Evolutionary conservation across 2,113 vertebrate genomes (phyloP), one percentile per base, ranked within the genome.

Genomic region (Phyllopteryx taeniolatus): DNA sequence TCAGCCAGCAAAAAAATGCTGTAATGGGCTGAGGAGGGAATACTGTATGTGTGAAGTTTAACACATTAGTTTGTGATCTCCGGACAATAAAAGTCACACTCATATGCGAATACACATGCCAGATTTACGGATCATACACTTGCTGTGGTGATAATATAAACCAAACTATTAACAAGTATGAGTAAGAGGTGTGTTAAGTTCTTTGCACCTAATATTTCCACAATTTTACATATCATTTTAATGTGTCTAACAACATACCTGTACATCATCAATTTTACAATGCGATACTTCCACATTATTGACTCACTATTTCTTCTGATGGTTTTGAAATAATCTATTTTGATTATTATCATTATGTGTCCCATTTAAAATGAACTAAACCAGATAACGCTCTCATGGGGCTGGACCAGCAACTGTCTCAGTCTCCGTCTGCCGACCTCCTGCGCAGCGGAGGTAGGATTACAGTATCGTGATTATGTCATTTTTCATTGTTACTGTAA

Each of bases 311-410:
- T n/a, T n/a, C 5, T n/a, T 22, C 8, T 19, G 7, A 54, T 54
- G 20, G 8, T 9, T 54, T 54, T 54, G 3, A 53, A 19, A 5
- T 20, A 8, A 17, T 19, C 20, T 54, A 54, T n/a, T 54, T 54
- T 20, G 8, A 54, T n/a, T 51, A n/a, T 57, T 27, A 62, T 80
- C 67, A 42, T 57, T 14, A 65, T 63, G 66, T 19, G 1, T 5
- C 44, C 17, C 19, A 67, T 54, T 76, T 27, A 59, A 68, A 1
- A 70, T 31, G 19, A 78, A 35, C 14, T 71, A 49, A 59, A 22
- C 35, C 2, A 73, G 20, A 54, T 31, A 39, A 79, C 0, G 17
- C 63, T 79, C 63, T 70, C 59, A 71, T 74, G 71, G 74, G 57
- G 44, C 20, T 42, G 44, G 76, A 69, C 72, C 66, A 82, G 64